phyloP scores from a whole-genome alignment of 37 sponge, comb jelly and placozoan species.

The Eunapius fragilis region DNA sequence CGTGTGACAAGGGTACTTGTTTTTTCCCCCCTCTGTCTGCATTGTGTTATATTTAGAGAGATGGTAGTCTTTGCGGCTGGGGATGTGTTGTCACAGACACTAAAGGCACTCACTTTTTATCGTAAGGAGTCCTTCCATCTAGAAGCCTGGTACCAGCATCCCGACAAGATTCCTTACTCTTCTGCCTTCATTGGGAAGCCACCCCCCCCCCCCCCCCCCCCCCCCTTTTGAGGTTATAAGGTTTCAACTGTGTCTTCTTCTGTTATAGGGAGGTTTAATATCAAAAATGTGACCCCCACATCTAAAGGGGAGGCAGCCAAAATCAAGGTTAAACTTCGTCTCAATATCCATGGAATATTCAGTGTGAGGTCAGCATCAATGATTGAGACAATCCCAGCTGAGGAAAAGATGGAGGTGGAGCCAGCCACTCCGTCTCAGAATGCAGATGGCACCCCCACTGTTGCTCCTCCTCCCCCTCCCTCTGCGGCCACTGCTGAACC shows the following conservation, averaged over 20 bases:
- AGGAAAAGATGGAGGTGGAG: constrained; percentile 7
- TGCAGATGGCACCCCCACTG: neutral
- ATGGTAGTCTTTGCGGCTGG: constrained; percentile 84
- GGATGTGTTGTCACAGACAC: constrained; percentile 68
- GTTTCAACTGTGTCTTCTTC: neutral
- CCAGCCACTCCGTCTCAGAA: neutral
- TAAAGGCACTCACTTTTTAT: constrained; percentile 88
- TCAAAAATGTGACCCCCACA: constrained; percentile 83
- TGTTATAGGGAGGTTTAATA: constrained; percentile 66
- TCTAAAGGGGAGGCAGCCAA: constrained; percentile 82
- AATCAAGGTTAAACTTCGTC: constrained; percentile 92
- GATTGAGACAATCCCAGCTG: constrained; percentile 55
- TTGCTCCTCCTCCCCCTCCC: neutral
- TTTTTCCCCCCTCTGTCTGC: neutral
- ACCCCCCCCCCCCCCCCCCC: no score
- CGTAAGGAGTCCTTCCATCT: constrained; percentile 80
- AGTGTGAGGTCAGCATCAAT: constrained; percentile 69
- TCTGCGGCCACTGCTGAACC: neutral
- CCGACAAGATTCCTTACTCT: neutral
- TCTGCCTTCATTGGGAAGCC: constrained; percentile 21
- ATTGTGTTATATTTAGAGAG: constrained; percentile 46
- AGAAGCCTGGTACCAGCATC: constrained; percentile 65
- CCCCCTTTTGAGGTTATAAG: no score
- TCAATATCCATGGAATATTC: constrained; percentile 92
- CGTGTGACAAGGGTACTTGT: neutral